Evolutionary conservation across 53 echinoderm and acorn worm genomes (phyloP).

Genomic region (Mesocentrotus franciscanus): DNA sequence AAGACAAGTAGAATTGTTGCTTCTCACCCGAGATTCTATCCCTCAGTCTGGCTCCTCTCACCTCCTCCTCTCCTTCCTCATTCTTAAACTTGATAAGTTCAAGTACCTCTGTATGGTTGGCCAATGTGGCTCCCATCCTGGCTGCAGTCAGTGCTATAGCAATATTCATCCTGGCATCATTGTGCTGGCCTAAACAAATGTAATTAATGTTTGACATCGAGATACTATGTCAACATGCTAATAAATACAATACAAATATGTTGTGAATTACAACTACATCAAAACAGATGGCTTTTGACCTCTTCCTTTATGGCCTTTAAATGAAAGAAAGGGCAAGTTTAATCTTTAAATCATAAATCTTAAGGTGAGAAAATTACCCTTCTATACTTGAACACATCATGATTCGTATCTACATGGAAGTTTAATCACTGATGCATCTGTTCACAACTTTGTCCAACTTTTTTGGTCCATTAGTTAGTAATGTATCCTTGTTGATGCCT

Average conservation of each 20-base stretch:
- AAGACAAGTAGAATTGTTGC: not conserved
- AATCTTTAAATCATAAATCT: too few relatives aligned
- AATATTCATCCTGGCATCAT: constrained; percentile 98
- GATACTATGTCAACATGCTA: not conserved
- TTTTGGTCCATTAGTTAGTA: too few relatives aligned
- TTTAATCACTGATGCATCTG: too few relatives aligned
- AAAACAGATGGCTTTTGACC: not conserved
- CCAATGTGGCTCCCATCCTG: constrained; percentile 92
- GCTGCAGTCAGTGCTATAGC: constrained; percentile 94
- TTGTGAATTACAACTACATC: not conserved
- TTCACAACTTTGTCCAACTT: too few relatives aligned
- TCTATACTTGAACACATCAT: too few relatives aligned
- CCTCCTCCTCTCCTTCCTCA: constrained; percentile 81
- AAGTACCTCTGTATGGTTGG: constrained; percentile 94
- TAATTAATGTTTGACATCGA: not conserved
- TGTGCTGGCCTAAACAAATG: constrained; percentile 81
- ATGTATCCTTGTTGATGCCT: too few relatives aligned
- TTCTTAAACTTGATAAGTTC: constrained; percentile 88
- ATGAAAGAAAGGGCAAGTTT: too few relatives aligned
- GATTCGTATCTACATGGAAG: not conserved
- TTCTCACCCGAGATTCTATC: constrained; percentile 85
- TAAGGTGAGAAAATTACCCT: too few relatives aligned
- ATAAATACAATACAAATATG: not conserved
- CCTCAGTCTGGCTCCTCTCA: constrained; percentile 83
- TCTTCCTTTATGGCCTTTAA: too few relatives aligned